Conservation (phyloP, 1,140 invertebrate genomes). For the Apis mellifera region Amel_HAv3.1 CM009938.2:96001-96500, state of each 20-base stretch:
- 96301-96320: conserved; percentile 27
- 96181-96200: neutral
- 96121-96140: no score
- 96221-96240: neutral
- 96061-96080: no score
- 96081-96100: no score
- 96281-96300: conserved; percentile 5
- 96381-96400: conserved; percentile 13
- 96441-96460: conserved; percentile 42
- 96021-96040: no score
- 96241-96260: neutral
- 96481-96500: neutral
- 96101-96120: no score
- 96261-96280: neutral
- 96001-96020: no score
- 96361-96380: conserved; percentile 5
- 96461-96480: conserved; percentile 40
- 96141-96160: neutral
- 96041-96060: no score
- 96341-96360: conserved; percentile 43
- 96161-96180: neutral
- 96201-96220: neutral
- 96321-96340: neutral
- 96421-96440: conserved; percentile 54
- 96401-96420: conserved; percentile 46